Percentiles rank a stretch among this genome's conserved stretches.
Conservation (phyloP, 2,797 vertebrate species). For the Hydrophis major region DNA sequence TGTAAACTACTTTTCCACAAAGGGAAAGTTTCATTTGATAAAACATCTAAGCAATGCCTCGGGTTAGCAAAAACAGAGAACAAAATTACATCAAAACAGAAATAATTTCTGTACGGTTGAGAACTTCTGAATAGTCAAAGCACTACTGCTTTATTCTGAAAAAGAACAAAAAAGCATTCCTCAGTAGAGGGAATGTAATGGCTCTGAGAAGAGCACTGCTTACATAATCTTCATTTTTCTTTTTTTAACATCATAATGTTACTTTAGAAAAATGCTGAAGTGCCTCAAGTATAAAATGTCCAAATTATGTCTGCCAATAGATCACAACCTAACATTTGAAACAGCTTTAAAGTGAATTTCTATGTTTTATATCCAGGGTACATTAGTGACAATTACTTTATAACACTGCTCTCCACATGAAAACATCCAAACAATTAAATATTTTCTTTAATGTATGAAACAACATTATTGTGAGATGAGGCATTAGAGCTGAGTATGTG, state of each 20-base stretch:
- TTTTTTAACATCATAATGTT: neutral
- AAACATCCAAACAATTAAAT: neutral
- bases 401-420: neutral
- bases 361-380: neutral
- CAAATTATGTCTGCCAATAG: neutral
- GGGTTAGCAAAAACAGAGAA: constrained; percentile 34
- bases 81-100: constrained; percentile 42
- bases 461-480: neutral
- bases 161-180: constrained; percentile 40
- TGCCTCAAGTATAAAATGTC: neutral
- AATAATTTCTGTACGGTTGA: constrained; percentile 57
- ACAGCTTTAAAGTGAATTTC: neutral
- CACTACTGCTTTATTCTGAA: constrained; percentile 42
- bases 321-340: neutral
- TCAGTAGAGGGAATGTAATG: neutral
- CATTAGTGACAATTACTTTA: neutral
- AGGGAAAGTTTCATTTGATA: constrained; percentile 22
- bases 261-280: neutral
- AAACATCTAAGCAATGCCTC: constrained; percentile 33
- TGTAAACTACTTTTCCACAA: constrained; percentile 34
- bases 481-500: neutral
- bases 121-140: constrained; percentile 50
- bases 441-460: neutral
- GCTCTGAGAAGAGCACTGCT: constrained; percentile 45
- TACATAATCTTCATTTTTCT: constrained; percentile 40